Percentiles rank a stretch among this genome's conserved stretches.
phyloP scores from a whole-genome alignment of 2,888 invertebrate genomes.

The Thera obeliscata region DNA sequence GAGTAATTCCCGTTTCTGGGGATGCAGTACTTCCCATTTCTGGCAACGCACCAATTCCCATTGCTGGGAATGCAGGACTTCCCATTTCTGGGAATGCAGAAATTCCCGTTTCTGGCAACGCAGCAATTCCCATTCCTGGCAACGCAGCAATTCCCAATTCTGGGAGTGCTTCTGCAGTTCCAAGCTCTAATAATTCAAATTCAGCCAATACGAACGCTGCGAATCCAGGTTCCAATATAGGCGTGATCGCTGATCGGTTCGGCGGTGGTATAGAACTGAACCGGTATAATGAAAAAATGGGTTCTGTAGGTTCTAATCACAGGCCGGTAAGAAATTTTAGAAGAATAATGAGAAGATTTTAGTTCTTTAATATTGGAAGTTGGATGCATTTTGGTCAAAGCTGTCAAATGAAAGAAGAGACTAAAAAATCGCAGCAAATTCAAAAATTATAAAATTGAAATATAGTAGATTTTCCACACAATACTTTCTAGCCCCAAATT shows the following conservation, averaged over 20 bases:
- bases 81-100: constrained; percentile 12
- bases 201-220: constrained; percentile 20
- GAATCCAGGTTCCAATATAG: constrained; percentile 1
- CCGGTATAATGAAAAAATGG: constrained; percentile 14
- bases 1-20: constrained; percentile 3
- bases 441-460: too few species aligned
- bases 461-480: too few species aligned
- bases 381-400: too few species aligned
- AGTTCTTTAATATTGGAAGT: too few species aligned
- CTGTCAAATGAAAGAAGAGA: too few species aligned
- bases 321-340: constrained; percentile 10
- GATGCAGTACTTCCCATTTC: constrained; percentile 8
- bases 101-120: not conserved
- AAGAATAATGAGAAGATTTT: too few species aligned
- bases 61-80: constrained; percentile 16
- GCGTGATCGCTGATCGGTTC: constrained; percentile 1
- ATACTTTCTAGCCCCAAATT: too few species aligned
- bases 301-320: constrained; percentile 18
- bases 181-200: constrained; percentile 8
- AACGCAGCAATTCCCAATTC: not conserved
- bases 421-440: too few species aligned
- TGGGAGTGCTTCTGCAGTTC: not conserved
- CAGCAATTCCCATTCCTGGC: not conserved
- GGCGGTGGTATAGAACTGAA: constrained; percentile 24
- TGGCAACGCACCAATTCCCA: constrained; percentile 17